phyloP scores from a whole-genome alignment of 2,113 vertebrate species.

The Motacilla tschutschensis region DNA sequence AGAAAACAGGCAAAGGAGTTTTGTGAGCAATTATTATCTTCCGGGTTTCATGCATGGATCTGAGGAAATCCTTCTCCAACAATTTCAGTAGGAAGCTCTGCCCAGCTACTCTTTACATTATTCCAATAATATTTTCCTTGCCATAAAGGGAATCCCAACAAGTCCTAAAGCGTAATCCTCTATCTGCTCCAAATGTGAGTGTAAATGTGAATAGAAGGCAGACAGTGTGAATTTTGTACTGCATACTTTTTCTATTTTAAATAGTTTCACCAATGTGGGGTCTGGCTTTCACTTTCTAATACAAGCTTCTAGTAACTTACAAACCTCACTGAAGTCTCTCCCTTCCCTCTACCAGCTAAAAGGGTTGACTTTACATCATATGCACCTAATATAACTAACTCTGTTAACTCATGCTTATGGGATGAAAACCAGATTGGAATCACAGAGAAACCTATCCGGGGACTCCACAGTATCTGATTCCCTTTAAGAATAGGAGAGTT shows the following conservation, averaged over 20 bases:
- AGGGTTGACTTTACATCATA: background rate
- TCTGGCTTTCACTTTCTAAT: conserved; percentile 12
- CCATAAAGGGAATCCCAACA: background rate
- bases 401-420: background rate
- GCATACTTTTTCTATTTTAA: background rate
- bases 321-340: background rate
- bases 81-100: background rate
- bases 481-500: background rate
- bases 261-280: background rate
- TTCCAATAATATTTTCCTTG: background rate
- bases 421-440: conserved; percentile 18
- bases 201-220: background rate
- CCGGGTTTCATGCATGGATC: background rate
- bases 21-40: background rate
- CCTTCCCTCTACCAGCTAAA: background rate
- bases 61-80: background rate
- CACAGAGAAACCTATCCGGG: background rate
- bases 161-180: background rate
- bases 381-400: background rate
- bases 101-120: background rate
- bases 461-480: background rate
- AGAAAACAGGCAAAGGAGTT: background rate
- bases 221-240: background rate
- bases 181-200: background rate
- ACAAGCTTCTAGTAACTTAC: background rate